Conservation (phyloP, 30 jellyfish, hydroid and myxozoan genomes). For the Aurelia aurita region DNA sequence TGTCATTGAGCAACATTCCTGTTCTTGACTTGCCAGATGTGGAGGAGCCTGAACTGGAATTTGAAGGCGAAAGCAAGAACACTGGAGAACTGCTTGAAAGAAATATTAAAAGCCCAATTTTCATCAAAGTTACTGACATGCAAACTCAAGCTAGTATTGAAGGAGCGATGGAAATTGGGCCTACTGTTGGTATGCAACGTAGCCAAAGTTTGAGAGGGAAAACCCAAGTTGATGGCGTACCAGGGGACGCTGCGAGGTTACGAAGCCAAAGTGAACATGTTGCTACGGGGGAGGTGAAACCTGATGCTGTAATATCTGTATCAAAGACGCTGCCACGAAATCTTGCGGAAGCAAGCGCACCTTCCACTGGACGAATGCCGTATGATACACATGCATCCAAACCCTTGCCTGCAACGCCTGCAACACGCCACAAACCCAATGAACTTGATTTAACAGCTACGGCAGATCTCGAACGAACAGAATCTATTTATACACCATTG, state of each 20-base stretch:
- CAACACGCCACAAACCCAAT: neutral
- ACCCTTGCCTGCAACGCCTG: neutral
- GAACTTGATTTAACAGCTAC: conserved; percentile 27
- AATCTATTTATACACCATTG: conserved; percentile 81
- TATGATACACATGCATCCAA: neutral
- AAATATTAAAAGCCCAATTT: conserved; percentile 51
- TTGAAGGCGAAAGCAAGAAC: conserved; percentile 1
- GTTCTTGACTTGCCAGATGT: neutral
- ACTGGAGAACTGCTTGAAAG: conserved; percentile 8
- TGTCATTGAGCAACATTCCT: conserved; percentile 4
- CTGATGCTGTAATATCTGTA: neutral
- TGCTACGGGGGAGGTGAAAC: no score
- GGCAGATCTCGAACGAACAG: conserved; percentile 1
- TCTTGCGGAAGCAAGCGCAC: neutral
- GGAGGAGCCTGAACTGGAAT: conserved; percentile 47
- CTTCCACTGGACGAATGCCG: neutral
- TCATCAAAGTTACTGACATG: conserved; percentile 53
- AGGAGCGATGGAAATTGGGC: conserved; percentile 37
- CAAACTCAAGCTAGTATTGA: conserved; percentile 48
- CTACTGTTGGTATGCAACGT: neutral
- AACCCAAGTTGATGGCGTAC: neutral
- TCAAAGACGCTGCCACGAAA: neutral
- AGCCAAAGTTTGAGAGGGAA: neutral
- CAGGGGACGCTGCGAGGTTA: neutral
- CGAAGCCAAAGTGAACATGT: neutral